These are phyloP conservation scores for Stylophora pistillata DNA, from an alignment of 64 coral and sea anemone genomes.

Conservation along the genomic window DNA sequence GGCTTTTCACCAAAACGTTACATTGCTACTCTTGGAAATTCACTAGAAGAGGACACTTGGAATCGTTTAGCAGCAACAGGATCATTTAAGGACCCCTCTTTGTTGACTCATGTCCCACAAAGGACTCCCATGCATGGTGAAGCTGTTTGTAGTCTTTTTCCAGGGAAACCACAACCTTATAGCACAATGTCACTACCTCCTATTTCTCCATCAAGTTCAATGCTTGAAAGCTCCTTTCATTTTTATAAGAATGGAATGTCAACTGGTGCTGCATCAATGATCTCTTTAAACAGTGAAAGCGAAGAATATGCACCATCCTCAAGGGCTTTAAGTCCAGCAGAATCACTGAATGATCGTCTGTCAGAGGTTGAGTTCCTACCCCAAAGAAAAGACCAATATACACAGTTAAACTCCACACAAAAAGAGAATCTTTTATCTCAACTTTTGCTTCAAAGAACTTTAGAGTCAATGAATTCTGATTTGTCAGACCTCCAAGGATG, in stretches of 20 bases:
- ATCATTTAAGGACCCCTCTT: slow-evolving; percentile 70
- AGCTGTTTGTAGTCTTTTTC: slow-evolving; percentile 26
- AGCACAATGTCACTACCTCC: slow-evolving; percentile 98
- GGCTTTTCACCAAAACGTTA: slow-evolving; percentile 97
- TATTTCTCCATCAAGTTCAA: slow-evolving; percentile 94
- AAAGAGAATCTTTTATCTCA: slow-evolving; percentile 84
- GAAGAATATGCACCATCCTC: slow-evolving; percentile 84
- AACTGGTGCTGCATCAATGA: slow-evolving; percentile 93
- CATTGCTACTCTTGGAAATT: slow-evolving; percentile 79
- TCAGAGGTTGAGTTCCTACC: slow-evolving; percentile 65
- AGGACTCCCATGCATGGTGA: slow-evolving; percentile 38
- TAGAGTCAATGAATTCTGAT: slow-evolving; percentile 72
- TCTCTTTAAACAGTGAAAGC: slow-evolving; percentile 77
- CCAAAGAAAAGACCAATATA: slow-evolving; percentile 70
- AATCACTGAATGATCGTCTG: slow-evolving; percentile 75
- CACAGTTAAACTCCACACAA: slow-evolving; percentile 48
- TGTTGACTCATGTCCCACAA: slow-evolving; percentile 36
- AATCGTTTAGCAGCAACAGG: slow-evolving; percentile 66
- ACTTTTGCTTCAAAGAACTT: slow-evolving; percentile 69
- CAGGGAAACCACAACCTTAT: slow-evolving; percentile 89
- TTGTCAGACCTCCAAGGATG: slow-evolving; percentile 73
- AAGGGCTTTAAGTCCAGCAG: slow-evolving; percentile 84
- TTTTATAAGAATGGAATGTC: slow-evolving; percentile 98
- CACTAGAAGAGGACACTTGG: slow-evolving; percentile 80
- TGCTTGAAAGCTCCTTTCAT: slow-evolving; percentile 88